Evolutionary conservation across 2,113 vertebrate genomes (phyloP).

Genomic region (Oceanites oceanicus): DNA sequence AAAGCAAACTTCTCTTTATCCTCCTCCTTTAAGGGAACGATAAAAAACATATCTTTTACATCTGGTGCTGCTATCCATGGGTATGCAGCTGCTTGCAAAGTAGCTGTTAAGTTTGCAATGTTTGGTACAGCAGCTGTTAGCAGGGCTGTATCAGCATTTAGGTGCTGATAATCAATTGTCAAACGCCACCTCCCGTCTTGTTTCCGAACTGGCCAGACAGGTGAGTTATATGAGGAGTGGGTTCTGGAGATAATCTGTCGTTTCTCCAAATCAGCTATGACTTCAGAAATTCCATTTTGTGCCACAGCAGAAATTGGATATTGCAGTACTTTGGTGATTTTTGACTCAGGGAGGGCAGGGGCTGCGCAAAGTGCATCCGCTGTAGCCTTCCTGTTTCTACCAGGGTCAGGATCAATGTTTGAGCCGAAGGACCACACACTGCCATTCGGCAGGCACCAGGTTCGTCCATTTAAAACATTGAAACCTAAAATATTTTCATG

Average conservation of each 20-base stretch:
- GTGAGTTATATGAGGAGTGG: neutral
- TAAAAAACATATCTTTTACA: neutral
- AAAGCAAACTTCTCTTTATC: neutral
- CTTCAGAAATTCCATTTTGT: neutral
- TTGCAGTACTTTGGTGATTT: neutral
- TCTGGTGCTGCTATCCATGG: neutral
- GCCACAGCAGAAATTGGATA: neutral
- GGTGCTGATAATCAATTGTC: neutral
- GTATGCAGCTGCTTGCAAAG: neutral
- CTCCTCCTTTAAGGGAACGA: neutral
- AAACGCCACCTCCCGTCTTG: neutral
- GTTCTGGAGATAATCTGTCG: neutral
- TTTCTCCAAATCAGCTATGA: neutral
- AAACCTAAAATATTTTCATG: neutral
- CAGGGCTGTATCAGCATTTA: neutral
- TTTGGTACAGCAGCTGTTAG: neutral
- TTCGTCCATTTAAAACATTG: neutral
- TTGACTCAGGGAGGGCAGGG: neutral
- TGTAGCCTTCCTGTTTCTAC: neutral
- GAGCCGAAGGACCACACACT: neutral
- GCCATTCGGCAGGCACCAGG: neutral
- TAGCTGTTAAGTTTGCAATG: too few species aligned
- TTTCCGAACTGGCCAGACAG: neutral
- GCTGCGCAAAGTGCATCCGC: neutral
- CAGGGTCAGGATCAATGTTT: neutral